Conservation (phyloP, 1,140 invertebrate genomes). For the Aphelenchoides avenae region DNA sequence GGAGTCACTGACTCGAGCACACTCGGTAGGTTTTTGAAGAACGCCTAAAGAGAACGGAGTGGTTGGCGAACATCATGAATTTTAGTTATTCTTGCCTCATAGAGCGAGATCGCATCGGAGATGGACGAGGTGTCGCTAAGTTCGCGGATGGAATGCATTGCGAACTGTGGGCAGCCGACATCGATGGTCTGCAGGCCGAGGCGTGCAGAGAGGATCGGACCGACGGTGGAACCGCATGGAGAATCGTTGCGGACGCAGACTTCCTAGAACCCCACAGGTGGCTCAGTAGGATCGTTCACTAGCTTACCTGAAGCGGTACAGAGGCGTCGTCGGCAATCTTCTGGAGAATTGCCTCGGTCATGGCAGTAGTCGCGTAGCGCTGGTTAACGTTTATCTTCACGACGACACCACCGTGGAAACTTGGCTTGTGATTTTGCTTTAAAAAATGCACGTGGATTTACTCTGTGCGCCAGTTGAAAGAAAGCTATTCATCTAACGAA, state of each 20-base stretch:
- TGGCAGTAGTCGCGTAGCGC: conserved; percentile 62
- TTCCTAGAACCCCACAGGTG: conserved; percentile 49
- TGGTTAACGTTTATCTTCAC: conserved; percentile 64
- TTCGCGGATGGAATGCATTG: conserved; percentile 65
- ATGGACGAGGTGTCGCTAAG: conserved; percentile 28
- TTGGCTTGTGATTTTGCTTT: conserved; percentile 55
- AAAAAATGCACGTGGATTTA: neutral
- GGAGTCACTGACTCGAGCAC: no score
- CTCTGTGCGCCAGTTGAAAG: conserved; percentile 53
- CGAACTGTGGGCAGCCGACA: conserved; percentile 62
- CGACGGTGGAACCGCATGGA: conserved; percentile 63
- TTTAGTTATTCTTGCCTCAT: conserved; percentile 5
- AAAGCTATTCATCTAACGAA: conserved; percentile 19
- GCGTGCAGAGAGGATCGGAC: conserved; percentile 63
- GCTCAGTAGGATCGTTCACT: neutral
- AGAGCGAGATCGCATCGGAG: conserved; percentile 20
- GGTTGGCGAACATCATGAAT: neutral
- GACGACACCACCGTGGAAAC: conserved; percentile 60
- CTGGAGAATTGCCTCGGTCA: conserved; percentile 62
- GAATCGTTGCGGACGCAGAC: conserved; percentile 63
- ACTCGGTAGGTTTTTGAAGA: conserved; percentile 9
- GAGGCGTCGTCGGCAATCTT: conserved; percentile 59
- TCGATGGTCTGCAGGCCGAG: conserved; percentile 63
- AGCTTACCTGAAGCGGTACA: conserved; percentile 60
- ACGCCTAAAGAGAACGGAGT: neutral